Evolutionary conservation across 1,140 invertebrate species (phyloP).

Genomic region (Patella vulgata): DNA sequence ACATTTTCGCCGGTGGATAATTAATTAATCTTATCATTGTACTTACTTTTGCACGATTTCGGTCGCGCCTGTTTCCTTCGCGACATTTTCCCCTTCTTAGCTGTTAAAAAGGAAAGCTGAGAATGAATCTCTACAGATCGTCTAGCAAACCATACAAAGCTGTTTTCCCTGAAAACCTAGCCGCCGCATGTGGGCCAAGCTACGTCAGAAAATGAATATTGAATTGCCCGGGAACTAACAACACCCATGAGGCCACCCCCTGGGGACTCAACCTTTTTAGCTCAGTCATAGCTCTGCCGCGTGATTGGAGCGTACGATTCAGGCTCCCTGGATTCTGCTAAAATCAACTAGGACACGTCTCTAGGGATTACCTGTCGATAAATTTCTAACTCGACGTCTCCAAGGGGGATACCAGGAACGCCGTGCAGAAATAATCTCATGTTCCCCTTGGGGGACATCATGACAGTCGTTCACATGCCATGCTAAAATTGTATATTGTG

Average conservation of each 20-base stretch:
- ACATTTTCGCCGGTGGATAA: not conserved
- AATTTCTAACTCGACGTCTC: conserved; percentile 13
- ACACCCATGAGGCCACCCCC: conserved; percentile 47
- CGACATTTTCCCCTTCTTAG: conserved; percentile 35
- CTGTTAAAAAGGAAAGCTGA: conserved; percentile 1
- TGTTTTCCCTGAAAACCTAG: conserved; percentile 34
- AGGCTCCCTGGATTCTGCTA: conserved; percentile 18
- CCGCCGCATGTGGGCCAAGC: conserved; percentile 40
- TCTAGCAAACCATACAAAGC: conserved; percentile 6
- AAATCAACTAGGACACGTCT: too few species aligned
- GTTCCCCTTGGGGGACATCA: too few species aligned
- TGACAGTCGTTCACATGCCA: too few species aligned
- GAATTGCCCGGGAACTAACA: conserved; percentile 52
- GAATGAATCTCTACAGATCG: not conserved
- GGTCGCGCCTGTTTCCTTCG: conserved; percentile 51
- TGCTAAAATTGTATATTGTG: too few species aligned
- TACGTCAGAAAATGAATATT: conserved; percentile 58
- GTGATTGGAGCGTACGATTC: conserved; percentile 35
- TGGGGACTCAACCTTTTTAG: conserved; percentile 40
- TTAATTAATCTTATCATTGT: not conserved
- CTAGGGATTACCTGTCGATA: conserved; percentile 17
- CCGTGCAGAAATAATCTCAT: too few species aligned
- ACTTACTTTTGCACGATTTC: conserved; percentile 52
- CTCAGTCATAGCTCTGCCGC: conserved; percentile 28
- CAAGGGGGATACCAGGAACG: conserved; percentile 2